Conservation (phyloP, 2,888 invertebrate genomes). For the Callinectes sapidus region DNA sequence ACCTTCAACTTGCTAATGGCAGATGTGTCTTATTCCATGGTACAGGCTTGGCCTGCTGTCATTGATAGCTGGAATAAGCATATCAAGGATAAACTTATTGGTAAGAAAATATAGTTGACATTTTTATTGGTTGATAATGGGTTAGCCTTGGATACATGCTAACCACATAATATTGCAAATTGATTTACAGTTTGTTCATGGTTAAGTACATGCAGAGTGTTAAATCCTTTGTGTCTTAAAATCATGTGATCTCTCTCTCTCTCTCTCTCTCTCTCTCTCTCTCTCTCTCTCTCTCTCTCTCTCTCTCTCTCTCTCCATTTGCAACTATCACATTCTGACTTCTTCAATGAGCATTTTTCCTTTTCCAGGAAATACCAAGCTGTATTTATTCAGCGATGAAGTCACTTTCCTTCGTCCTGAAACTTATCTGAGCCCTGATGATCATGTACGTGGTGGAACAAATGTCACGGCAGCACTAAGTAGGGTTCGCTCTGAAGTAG, state of each 20-base stretch:
- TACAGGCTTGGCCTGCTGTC: background rate
- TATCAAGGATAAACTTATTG: constrained; percentile 46
- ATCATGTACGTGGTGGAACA: constrained; percentile 40
- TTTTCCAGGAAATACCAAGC: constrained; percentile 57
- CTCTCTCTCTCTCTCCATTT: background rate
- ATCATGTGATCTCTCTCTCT: no score
- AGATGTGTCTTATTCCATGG: constrained; percentile 60
- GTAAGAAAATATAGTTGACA: constrained; percentile 4
- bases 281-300: background rate
- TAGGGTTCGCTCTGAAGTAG: constrained; percentile 47
- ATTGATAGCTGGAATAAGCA: constrained; percentile 44
- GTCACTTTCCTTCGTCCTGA: constrained; percentile 42
- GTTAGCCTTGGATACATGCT: no score
- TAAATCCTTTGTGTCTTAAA: no score
- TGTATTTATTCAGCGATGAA: constrained; percentile 54
- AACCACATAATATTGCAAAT: no score
- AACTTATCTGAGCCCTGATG: background rate
- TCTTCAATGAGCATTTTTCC: background rate
- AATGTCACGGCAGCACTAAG: constrained; percentile 52
- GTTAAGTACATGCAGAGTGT: no score
- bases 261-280: background rate
- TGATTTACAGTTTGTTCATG: no score
- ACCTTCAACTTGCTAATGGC: constrained; percentile 61
- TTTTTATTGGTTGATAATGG: background rate
- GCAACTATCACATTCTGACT: background rate